These are phyloP conservation scores for Microcebus jonahi DNA, from an alignment of 2,113 vertebrate genomes.

Conservation along the genomic window DNA sequence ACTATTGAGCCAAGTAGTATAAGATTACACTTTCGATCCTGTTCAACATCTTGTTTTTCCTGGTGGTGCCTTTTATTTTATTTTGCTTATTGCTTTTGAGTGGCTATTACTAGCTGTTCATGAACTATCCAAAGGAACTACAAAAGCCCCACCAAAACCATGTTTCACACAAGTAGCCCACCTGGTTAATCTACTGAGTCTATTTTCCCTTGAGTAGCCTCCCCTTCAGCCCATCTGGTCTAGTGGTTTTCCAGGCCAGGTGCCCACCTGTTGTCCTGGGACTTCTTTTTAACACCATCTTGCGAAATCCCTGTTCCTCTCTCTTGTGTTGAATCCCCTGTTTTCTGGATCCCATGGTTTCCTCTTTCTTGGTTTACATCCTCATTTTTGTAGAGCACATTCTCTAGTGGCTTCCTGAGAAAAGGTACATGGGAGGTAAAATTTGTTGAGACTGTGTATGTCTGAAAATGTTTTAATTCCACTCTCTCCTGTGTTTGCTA, in stretches of 20 bases:
- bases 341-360: constrained; percentile 28
- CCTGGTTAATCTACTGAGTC: not conserved
- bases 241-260: not conserved
- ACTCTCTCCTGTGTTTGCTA: not conserved
- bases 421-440: constrained; percentile 25
- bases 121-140: not conserved
- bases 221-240: not conserved
- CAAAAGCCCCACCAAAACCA: not conserved
- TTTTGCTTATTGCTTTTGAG: not conserved
- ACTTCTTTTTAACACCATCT: constrained; percentile 25
- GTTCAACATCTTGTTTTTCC: not conserved
- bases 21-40: not conserved
- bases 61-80: not conserved
- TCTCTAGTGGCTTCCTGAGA: constrained; percentile 47
- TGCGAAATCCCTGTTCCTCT: constrained; percentile 26
- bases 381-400: constrained; percentile 10
- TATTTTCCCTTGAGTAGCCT: not conserved
- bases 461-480: not conserved
- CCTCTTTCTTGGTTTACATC: constrained; percentile 34
- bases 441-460: not conserved
- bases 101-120: not conserved
- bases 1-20: not conserved
- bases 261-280: not conserved
- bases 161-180: not conserved
- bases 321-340: not conserved